Base-by-base conservation (phyloP, 2,888 invertebrate genomes). In the Drosophila multiciliata region DNA sequence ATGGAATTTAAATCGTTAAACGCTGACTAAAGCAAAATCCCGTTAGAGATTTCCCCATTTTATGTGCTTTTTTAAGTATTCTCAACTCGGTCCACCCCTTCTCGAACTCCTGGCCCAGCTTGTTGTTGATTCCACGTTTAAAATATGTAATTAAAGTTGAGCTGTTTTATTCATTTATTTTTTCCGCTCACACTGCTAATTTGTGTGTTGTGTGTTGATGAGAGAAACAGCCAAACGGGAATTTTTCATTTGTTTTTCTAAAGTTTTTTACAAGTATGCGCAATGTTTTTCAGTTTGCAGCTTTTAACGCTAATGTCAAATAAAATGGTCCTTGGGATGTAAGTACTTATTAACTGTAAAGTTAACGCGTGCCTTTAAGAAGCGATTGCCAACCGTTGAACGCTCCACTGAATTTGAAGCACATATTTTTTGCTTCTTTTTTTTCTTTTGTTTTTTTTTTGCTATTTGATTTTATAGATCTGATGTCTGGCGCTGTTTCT, bases 241-340 rank as follows among this genome's bases (percentile, higher is more conserved):
- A 60, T 59, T 63, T 62, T 74, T 79, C 67, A 54, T 87, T 87
- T 82, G 70, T 78, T 83, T 87, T 81, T 75, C 38, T 55, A 58
- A 66, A 78, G 65, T 67, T 81, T 45, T 23, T 23, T n/a, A 32
- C 66, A 87, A 82, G 63, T 82, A 80, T 69, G 42, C 58, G 55
- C 60, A 80, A 70, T 59, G 66, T 71, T 63, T 57, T 65, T 62
- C 35, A 32, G 52, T 35, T 52, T 33, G 32, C n/a, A 32, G 60
- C 54, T 29, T 59, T 55, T 45, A 38, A 11, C 58, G 36, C 11
- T 35, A 17, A 35, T 12, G 55, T 26, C 35, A 35, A 45, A 55
- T 23, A 23, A 35, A 32, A 54, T 29, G 29, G 32, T 40, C 53
- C 71, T 20, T 52, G 29, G 35, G 49, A 68, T 50, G 57, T 60